phyloP scores from a whole-genome alignment of 1,140 invertebrate genomes.

The Cardiocondyla obscurior region DNA sequence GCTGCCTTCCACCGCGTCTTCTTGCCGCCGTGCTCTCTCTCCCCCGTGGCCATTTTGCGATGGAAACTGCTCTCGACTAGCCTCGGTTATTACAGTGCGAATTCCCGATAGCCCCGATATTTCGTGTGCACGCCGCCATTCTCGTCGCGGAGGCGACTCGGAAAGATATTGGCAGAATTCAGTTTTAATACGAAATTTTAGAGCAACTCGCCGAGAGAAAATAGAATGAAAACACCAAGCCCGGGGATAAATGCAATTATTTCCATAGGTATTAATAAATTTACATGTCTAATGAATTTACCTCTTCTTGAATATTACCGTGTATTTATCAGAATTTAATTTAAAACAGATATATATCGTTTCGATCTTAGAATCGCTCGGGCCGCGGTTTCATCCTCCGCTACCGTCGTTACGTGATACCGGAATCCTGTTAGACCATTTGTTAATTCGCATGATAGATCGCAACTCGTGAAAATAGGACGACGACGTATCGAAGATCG shows the following conservation, averaged over 20 bases:
- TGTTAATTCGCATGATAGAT: constrained; percentile 50
- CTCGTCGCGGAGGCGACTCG: constrained; percentile 51
- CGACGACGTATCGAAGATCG: neutral
- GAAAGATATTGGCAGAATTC: neutral
- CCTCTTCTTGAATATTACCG: too few relatives aligned
- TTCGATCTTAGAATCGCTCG: constrained; percentile 25
- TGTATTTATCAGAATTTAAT: too few relatives aligned
- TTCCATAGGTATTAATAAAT: neutral
- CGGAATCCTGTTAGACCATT: neutral
- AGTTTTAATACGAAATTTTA: neutral
- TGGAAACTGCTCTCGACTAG: constrained; percentile 62
- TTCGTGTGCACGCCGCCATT: constrained; percentile 23
- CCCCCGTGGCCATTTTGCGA: constrained; percentile 61
- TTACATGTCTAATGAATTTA: too few relatives aligned
- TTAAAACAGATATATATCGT: too few relatives aligned
- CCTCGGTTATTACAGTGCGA: constrained; percentile 65
- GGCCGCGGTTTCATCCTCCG: constrained; percentile 23
- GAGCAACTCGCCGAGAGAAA: neutral
- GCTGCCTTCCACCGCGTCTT: constrained; percentile 20
- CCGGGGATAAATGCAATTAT: neutral
- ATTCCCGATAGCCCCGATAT: constrained; percentile 58
- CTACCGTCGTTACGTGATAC: constrained; percentile 12
- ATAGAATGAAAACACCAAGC: too few relatives aligned
- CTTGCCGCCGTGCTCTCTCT: constrained; percentile 38
- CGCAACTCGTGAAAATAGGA: constrained; percentile 16